Base-by-base conservation (phyloP, 2,113 vertebrate species). In the Lampris megalopsis region DNA sequence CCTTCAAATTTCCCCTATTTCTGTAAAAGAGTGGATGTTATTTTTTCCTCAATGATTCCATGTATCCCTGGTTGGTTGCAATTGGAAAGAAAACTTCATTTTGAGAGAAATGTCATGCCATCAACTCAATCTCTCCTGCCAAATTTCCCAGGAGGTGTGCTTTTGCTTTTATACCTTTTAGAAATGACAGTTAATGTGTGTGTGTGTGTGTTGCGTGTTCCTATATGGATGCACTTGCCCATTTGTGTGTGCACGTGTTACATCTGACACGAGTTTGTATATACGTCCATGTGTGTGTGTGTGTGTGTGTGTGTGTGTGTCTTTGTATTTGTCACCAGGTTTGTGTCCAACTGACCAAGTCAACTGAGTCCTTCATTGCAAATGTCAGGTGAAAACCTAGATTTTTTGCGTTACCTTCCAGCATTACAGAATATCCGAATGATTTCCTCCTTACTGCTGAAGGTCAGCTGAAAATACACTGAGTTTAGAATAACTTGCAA, bases 61-160 rank as follows among this genome's bases (percentile, higher is more conserved):
- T 7, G 7, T 7, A 45, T 5, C 43, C 43, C 43, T 7, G 2
- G 24, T 24, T 24, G 7, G 43, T 45, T 45, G 43, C 4, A 45
- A 45, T 45, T 45, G 43, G 11, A 53, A 11, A 53, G 2, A 54
- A 54, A 54, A n/a, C 11, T 54, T 11, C 45, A 80, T 73, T 78
- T 79, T 66, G 59, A 78, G 58, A 71, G 48, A 63, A 63, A 63
- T 84, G 71, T 73, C 76, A 71, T 3, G n/a, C 38, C 52, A 72
- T 85, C 71, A 59, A 64, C 67, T 63, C 10, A 13, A 54, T 54
- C 58, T 41, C 38, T 58, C 42, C 65, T 43, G 57, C 53, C 73
- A 74, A 68, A 88, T 86, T 89, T 89, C 87, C 87, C 84, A 36
- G 2, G 87, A 87, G 86, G 88, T 84, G 88, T 58, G 37, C 64